Conservation (phyloP, 2,797 vertebrate genomes). For the Gephyroberyx darwinii region DNA sequence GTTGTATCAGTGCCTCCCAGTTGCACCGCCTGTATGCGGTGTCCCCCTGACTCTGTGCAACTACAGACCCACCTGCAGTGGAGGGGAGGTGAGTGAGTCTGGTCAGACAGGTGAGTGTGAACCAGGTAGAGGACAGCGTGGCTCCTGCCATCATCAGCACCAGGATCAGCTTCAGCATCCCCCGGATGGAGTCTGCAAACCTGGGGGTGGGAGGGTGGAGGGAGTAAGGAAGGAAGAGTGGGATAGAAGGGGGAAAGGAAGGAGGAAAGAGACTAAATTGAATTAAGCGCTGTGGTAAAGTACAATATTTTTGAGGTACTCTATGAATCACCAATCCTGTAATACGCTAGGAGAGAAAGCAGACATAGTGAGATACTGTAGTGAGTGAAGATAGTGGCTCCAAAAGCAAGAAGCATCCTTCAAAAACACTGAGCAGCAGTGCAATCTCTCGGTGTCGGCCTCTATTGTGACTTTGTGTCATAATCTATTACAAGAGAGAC, state of each 20-base stretch:
- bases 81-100: constrained; percentile 93
- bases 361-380: constrained; percentile 10
- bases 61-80: constrained; percentile 86
- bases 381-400: constrained; percentile 22
- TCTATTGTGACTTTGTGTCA: constrained; percentile 54
- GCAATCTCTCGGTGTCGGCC: constrained; percentile 40
- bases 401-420: constrained; percentile 33
- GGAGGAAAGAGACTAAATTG: background rate
- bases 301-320: background rate
- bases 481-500: constrained; percentile 56
- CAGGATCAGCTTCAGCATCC: constrained; percentile 96
- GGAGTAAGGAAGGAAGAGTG: background rate
- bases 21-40: background rate
- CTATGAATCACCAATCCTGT: background rate
- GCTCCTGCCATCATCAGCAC: constrained; percentile 95
- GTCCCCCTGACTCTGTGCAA: constrained; percentile 34
- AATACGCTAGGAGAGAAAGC: constrained; percentile 6
- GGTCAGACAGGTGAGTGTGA: constrained; percentile 94
- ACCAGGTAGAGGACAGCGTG: constrained; percentile 94
- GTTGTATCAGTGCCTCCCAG: background rate
- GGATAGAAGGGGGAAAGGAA: background rate
- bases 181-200: constrained; percentile 97
- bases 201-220: constrained; percentile 68
- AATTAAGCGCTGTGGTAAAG: background rate
- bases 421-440: constrained; percentile 19